Evolutionary conservation across 2,888 invertebrate genomes (phyloP), one percentile per base, ranked within the genome.

Genomic region (Drosophila meridionalis): DNA sequence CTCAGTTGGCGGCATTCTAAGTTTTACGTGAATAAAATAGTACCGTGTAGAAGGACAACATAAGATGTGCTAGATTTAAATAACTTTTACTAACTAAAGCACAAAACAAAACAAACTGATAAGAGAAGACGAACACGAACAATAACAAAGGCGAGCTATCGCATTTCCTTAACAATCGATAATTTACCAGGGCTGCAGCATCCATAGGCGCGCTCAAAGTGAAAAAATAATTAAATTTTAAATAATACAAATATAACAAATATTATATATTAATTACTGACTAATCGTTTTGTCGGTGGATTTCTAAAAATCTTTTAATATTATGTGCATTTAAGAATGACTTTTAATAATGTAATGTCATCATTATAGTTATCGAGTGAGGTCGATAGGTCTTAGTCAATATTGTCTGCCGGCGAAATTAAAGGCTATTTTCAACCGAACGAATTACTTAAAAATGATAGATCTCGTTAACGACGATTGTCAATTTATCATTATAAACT

Each of bases 1-100:
- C 63, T 91, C 91, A 28, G 90, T 87, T 40, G 90, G 85, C 36
- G 92, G 81, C 92, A 92, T 92, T 26, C 42, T 36, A 30, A 9
- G 38, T 12, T 34, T 58, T 59, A 57, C 53, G 26, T 36, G 12
- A 20, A n/a, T 57, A 40, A 26, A 36, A 26, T 20, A 11, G 40
- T 43, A 43, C n/a, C 50, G 40, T 42, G 56, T 60, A 38, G n/a
- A 20, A 30, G 38, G 57, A 14, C 48, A 80, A 76, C 71, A 62
- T 73, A 74, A 80, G 63, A 14, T 28, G 52, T 57, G 60, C 30
- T 42, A 42, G 61, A 66, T 40, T 38, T 48, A 57, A 76, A 60
- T 53, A 76, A 56, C 45, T 53, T 36, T 58, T 43, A 59, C 45
- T 45, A 80, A 80, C 61, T 60, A 73, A 66, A 63, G 50, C 73